These are phyloP conservation scores for Corythornis cristatus DNA, from an alignment of 2,113 vertebrate genomes.

Conservation along the genomic window DNA sequence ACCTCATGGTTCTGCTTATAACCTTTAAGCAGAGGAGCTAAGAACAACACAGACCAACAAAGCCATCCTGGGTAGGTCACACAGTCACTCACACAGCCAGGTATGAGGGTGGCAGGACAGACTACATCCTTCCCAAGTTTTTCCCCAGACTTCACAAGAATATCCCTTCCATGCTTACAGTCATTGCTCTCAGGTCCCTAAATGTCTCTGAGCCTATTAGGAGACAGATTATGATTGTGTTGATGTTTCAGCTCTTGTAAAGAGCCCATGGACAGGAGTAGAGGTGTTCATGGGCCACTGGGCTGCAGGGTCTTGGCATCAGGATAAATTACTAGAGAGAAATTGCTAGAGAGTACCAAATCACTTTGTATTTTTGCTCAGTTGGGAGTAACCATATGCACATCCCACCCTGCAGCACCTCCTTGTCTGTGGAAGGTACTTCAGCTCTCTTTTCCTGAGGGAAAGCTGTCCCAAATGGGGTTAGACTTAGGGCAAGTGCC, in stretches of 20 bases:
- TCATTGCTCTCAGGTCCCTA: constrained; percentile 28
- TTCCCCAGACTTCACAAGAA: background rate
- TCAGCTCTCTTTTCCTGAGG: background rate
- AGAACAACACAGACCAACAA: background rate
- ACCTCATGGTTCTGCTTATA: background rate
- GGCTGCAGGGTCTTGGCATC: constrained; percentile 1
- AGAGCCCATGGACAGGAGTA: background rate
- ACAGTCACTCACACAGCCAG: background rate
- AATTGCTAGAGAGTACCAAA: background rate
- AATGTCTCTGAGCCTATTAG: background rate
- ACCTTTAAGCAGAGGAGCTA: background rate
- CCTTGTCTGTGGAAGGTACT: background rate
- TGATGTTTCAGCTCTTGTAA: background rate
- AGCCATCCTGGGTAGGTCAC: background rate
- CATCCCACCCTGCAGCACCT: background rate
- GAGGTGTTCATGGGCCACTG: background rate
- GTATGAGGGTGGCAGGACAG: background rate
- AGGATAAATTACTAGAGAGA: background rate
- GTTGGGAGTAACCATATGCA: background rate
- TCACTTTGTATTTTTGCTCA: background rate
- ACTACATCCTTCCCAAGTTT: background rate
- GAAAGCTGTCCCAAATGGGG: background rate
- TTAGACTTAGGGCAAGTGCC: background rate
- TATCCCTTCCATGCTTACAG: background rate
- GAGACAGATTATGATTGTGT: background rate